Evolutionary conservation across 2,113 vertebrate species (phyloP).

Genomic region (Chaenogobius annularis): DNA sequence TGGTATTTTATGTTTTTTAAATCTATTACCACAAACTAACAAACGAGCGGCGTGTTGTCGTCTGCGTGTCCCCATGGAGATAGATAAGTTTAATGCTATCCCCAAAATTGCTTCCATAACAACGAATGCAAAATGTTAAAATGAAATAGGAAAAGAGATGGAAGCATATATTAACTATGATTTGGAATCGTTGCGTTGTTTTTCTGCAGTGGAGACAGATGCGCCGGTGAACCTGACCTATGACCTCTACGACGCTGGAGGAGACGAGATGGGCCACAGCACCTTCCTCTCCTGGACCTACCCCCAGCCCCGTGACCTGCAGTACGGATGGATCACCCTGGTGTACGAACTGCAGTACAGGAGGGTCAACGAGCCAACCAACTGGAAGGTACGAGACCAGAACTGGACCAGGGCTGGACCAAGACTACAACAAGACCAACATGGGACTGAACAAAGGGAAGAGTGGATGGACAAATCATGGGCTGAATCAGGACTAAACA

Average conservation of each 20-base stretch:
- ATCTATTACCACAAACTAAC: no score
- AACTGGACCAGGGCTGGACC: not conserved
- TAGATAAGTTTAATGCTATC: no score
- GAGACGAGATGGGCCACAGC: slow-evolving; percentile 55
- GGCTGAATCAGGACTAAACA: not conserved
- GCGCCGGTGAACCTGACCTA: slow-evolving; percentile 74
- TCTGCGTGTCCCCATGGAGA: no score
- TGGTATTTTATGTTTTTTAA: no score
- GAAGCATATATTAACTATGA: no score
- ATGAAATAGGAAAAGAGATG: no score
- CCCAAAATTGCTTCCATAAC: no score
- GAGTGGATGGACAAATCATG: not conserved
- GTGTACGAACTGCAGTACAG: slow-evolving; percentile 77
- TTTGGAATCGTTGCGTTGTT: no score
- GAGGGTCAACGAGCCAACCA: slow-evolving; percentile 39
- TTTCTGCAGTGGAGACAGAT: slow-evolving; percentile 70
- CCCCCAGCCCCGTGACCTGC: slow-evolving; percentile 65
- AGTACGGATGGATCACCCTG: slow-evolving; percentile 79
- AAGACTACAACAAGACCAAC: not conserved
- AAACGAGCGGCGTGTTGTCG: no score
- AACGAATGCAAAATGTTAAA: no score
- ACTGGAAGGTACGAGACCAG: slow-evolving; percentile 65
- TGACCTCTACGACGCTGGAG: slow-evolving; percentile 49
- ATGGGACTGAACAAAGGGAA: not conserved
- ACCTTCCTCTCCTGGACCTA: slow-evolving; percentile 69